Evolutionary conservation across 2,888 invertebrate genomes (phyloP).

Genomic region (Euzophera pinguis): DNA sequence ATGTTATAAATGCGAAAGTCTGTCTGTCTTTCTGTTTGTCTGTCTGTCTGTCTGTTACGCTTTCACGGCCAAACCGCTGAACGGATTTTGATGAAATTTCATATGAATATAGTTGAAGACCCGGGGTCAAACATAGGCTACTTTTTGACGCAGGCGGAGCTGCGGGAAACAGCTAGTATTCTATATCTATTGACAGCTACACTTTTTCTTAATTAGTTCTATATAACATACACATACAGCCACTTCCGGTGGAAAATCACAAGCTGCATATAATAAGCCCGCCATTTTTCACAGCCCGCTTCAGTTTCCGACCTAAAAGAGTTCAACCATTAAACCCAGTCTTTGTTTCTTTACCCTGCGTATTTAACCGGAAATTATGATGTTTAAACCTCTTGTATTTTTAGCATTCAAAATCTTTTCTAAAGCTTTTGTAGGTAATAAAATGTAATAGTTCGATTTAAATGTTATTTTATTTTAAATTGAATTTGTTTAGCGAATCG

Average conservation of each 20-base stretch:
- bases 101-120: too few relatives aligned
- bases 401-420: neutral
- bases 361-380: slow-evolving; percentile 4
- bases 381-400: neutral
- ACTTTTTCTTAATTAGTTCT: neutral
- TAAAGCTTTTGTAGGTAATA: neutral
- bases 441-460: neutral
- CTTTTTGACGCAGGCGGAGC: too few relatives aligned
- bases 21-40: too few relatives aligned
- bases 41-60: too few relatives aligned
- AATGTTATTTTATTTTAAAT: too few relatives aligned
- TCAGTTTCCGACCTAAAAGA: neutral
- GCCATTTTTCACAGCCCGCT: neutral
- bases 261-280: neutral
- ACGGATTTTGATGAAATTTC: too few relatives aligned
- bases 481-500: too few relatives aligned
- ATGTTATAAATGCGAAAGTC: too few relatives aligned
- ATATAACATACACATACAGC: neutral
- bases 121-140: too few relatives aligned
- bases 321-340: slow-evolving; percentile 1
- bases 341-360: slow-evolving; percentile 4
- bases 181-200: too few relatives aligned
- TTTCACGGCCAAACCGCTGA: too few relatives aligned
- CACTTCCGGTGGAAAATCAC: neutral
- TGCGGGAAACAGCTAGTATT: too few relatives aligned